Evolutionary conservation across 1,140 invertebrate species (phyloP).

Genomic region (Macrobrachium rosenbergii): DNA sequence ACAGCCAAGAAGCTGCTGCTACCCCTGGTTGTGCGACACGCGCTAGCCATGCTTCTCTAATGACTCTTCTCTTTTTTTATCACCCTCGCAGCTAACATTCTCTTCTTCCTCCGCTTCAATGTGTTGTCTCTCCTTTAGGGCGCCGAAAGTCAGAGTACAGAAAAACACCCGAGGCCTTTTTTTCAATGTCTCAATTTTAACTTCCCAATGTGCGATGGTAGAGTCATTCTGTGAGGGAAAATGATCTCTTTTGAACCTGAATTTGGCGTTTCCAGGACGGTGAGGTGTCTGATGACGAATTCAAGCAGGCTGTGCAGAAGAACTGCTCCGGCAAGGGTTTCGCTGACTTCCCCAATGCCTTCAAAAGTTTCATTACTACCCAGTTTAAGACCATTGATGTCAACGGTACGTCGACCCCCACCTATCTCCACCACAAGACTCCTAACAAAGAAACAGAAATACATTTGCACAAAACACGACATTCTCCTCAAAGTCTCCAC

Average conservation of each 20-base stretch:
- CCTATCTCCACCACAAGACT: conserved; percentile 15
- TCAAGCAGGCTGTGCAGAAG: conserved; percentile 83
- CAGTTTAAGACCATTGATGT: conserved; percentile 85
- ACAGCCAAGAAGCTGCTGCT: no score
- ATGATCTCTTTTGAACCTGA: conserved; percentile 15
- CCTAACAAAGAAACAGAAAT: not conserved
- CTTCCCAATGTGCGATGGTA: not conserved
- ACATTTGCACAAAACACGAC: not conserved
- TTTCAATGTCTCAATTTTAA: not conserved
- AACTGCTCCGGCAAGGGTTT: conserved; percentile 82
- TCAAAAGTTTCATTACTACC: conserved; percentile 83
- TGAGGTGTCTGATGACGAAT: conserved; percentile 83
- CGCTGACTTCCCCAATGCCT: conserved; percentile 77
- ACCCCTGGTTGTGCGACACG: conserved; percentile 29
- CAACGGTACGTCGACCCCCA: conserved; percentile 73
- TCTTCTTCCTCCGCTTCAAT: no score
- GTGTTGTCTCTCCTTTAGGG: not conserved
- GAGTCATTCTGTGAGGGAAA: no score
- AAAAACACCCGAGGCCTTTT: not conserved
- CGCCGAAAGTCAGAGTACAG: not conserved
- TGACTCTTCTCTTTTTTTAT: conserved; percentile 26
- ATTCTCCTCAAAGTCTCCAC: not conserved
- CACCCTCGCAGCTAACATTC: not conserved
- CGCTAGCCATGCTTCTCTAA: conserved; percentile 41
- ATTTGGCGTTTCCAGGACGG: conserved; percentile 74